Percentiles rank a stretch among this genome's conserved stretches.
phyloP scores from a whole-genome alignment of 2,797 vertebrate genomes.

The Protonibea diacanthus region DNA sequence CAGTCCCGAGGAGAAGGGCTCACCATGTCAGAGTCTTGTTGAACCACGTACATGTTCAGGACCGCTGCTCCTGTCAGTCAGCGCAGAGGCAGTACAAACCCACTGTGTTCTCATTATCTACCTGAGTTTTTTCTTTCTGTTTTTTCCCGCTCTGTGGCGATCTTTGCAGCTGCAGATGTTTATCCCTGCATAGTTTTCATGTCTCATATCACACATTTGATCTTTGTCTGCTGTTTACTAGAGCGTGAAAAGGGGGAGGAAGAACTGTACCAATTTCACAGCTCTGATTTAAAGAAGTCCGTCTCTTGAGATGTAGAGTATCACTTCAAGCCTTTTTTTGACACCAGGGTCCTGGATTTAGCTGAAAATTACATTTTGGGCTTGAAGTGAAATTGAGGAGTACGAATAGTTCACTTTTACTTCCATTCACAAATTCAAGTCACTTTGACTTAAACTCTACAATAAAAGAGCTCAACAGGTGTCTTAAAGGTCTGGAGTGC shows the following conservation, averaged over 20 bases:
- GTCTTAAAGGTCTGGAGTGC: not conserved
- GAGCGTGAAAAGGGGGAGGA: slow-evolving; percentile 56
- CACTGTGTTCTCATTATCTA: slow-evolving; percentile 76
- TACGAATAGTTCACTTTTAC: not conserved
- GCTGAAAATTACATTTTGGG: not conserved
- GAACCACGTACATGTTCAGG: slow-evolving; percentile 76
- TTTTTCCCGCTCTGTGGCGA: slow-evolving; percentile 23
- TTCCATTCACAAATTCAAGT: not conserved
- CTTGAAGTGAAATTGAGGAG: not conserved
- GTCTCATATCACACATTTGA: slow-evolving; percentile 74
- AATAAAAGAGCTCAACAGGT: not conserved
- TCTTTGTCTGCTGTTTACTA: slow-evolving; percentile 58
- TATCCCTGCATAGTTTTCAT: slow-evolving; percentile 63
- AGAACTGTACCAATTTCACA: slow-evolving; percentile 33
- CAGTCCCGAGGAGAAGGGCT: slow-evolving; percentile 69
- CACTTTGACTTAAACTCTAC: not conserved
- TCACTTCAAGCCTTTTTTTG: not conserved
- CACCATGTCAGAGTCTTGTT: slow-evolving; percentile 72
- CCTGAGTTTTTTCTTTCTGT: slow-evolving; percentile 33
- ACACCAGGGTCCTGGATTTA: not conserved
- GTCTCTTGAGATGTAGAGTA: slow-evolving; percentile 14
- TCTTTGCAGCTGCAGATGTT: slow-evolving; percentile 58
- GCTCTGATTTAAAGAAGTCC: slow-evolving; percentile 32
- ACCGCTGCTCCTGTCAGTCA: slow-evolving; percentile 75
- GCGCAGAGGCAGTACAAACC: slow-evolving; percentile 54